A percentile compares a stretch with the other conserved stretches of the same genome.
phyloP scores from a whole-genome alignment of 2,888 invertebrate species.

The Erebia palarica region DNA sequence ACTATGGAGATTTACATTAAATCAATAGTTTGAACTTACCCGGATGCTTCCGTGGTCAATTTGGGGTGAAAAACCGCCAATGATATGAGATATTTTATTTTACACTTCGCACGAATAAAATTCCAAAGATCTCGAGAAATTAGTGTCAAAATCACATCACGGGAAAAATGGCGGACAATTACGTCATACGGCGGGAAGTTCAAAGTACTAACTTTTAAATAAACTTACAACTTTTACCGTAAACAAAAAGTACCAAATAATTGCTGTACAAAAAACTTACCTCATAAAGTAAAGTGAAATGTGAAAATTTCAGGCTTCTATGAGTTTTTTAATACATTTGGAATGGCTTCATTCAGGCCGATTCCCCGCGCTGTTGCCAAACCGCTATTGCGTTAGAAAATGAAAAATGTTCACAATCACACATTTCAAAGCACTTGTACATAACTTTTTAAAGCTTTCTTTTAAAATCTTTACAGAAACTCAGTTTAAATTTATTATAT shows the following conservation, averaged over 20 bases:
- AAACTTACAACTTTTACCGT: slow-evolving; percentile 35
- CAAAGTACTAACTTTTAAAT: slow-evolving; percentile 56
- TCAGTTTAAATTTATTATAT: neutral
- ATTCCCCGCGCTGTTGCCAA: slow-evolving; percentile 77
- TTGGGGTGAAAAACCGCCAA: slow-evolving; percentile 63
- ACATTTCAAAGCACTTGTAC: slow-evolving; percentile 72
- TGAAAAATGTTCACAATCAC: slow-evolving; percentile 67
- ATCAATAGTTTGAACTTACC: slow-evolving; percentile 61
- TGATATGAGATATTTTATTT: slow-evolving; percentile 58
- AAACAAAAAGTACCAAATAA: slow-evolving; percentile 24
- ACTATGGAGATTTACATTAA: slow-evolving; percentile 35
- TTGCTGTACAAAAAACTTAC: slow-evolving; percentile 52
- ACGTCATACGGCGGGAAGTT: slow-evolving; percentile 77
- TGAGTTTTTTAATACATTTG: slow-evolving; percentile 65
- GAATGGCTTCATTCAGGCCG: slow-evolving; percentile 59
- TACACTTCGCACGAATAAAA: slow-evolving; percentile 62
- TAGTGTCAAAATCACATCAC: slow-evolving; percentile 62
- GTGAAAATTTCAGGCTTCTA: slow-evolving; percentile 57
- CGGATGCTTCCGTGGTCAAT: slow-evolving; percentile 77
- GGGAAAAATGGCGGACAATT: slow-evolving; percentile 65
- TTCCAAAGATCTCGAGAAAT: slow-evolving; percentile 61
- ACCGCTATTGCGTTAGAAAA: slow-evolving; percentile 79
- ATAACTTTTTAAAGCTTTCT: slow-evolving; percentile 57
- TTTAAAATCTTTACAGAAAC: slow-evolving; percentile 37
- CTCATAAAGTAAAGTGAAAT: slow-evolving; percentile 62